Evolutionary conservation across 2,797 vertebrate genomes (phyloP).

Genomic region (Mus caroli): DNA sequence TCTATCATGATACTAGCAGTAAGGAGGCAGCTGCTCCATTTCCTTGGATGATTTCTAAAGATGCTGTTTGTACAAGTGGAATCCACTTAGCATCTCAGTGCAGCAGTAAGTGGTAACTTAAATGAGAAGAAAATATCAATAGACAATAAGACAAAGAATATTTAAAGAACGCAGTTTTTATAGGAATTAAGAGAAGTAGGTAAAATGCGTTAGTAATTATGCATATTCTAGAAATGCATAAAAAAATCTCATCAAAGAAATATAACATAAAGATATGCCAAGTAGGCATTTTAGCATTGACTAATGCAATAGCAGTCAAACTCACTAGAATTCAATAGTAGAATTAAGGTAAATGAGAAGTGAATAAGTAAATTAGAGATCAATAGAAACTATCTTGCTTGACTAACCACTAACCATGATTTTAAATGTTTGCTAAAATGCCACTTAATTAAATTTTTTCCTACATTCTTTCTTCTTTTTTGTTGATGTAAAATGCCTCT

Average conservation of each 20-base stretch:
- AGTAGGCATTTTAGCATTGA: not conserved
- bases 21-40: not conserved
- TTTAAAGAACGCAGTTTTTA: not conserved
- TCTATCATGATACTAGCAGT: not conserved
- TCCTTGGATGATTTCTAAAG: not conserved
- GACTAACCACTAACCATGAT: not conserved
- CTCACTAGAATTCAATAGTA: not conserved
- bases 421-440: not conserved
- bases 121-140: not conserved
- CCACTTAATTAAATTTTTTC: not conserved
- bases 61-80: not conserved
- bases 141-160: not conserved
- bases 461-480: not conserved
- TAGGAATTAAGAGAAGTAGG: not conserved
- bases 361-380: not conserved
- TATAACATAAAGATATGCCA: not conserved
- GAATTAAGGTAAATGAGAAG: not conserved
- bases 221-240: not conserved
- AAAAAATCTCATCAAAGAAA: not conserved
- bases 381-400: not conserved
- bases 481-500: not conserved
- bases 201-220: not conserved
- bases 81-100: not conserved
- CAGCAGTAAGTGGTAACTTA: not conserved
- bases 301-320: not conserved